Conservation (phyloP, 1,140 invertebrate genomes). For the Myzus persicae region DNA sequence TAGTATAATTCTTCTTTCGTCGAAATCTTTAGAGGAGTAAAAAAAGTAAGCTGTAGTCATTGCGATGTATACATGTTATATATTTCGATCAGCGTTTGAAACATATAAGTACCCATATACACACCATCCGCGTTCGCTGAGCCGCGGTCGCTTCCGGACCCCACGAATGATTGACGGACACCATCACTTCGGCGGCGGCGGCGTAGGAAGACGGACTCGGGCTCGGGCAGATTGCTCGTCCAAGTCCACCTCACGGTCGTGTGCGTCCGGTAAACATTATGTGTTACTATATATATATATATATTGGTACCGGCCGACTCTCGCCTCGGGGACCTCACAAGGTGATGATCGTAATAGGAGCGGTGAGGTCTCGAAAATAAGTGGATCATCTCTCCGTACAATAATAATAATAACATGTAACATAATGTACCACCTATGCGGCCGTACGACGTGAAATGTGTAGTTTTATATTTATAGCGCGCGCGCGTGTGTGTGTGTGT, state of each 20-base stretch:
- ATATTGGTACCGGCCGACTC: not conserved
- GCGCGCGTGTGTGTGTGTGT: not conserved
- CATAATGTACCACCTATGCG: not conserved
- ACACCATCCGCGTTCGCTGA: not conserved
- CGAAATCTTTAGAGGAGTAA: not conserved
- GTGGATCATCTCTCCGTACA: conserved; percentile 25
- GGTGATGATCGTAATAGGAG: conserved; percentile 47
- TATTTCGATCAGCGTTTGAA: not conserved
- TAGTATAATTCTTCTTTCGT: not conserved
- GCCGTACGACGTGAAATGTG: not conserved
- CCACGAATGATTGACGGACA: conserved; percentile 4
- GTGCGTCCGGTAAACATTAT: not conserved
- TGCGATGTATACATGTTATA: too few relatives aligned
- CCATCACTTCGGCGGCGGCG: not conserved
- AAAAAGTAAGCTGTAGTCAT: not conserved
- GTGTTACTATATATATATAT: too few relatives aligned
- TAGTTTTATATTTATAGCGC: not conserved
- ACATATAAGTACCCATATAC: too few relatives aligned
- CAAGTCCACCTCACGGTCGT: not conserved
- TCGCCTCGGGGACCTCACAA: conserved; percentile 44
- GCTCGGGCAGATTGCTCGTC: not conserved
- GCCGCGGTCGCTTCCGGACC: not conserved
- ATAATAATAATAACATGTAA: not conserved
- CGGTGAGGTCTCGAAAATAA: conserved; percentile 33
- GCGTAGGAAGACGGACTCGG: not conserved